Evolutionary conservation across 1,140 invertebrate genomes (phyloP), one percentile per base, ranked within the genome.

Genomic region (Apis laboriosa): DNA sequence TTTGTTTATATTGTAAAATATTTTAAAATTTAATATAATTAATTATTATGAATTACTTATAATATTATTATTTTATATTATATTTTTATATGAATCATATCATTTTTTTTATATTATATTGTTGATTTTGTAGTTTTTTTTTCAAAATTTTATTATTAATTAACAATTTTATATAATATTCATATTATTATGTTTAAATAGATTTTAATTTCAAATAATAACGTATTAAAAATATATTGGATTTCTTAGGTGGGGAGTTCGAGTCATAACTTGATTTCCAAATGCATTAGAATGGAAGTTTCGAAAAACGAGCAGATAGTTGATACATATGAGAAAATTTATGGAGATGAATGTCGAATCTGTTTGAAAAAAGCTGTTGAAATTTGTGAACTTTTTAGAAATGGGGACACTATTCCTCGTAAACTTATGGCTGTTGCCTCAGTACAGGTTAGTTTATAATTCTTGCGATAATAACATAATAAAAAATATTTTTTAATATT

Each of bases 341-440:
- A 80, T n/a, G 80, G 76, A 17, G 63, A 89, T 12, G 82, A 92
- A 51, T 92, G 91, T 74, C 88, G 91, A 19, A 85, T 91, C 24
- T 92, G 91, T 75, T 87, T 92, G 64, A 88, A 89, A 82, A 86
- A 80, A 71, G 89, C 85, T 56, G 79, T 56, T 19, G 78, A 89
- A 60, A 58, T 77, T 49, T 91, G 88, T 86, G 84, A 91, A 84
- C 80, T 92, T 9, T 92, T 92, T 75, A 82, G 73, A 64, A 85
- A 86, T 78, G 83, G 87, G 28, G 74, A 82, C 43, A 84, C 91
- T 67, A 80, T 92, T 70, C 51, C 89, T 19, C 66, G 71, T 67
- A 93, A 92, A 84, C 84, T 93, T 68, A 92, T 92, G 90, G 91
- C 90, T 9, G 86, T 92, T 73, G 92, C 92, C 78, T 89, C 91